Conservation (phyloP, 2,113 vertebrate genomes). For the Lagopus leucura region DNA sequence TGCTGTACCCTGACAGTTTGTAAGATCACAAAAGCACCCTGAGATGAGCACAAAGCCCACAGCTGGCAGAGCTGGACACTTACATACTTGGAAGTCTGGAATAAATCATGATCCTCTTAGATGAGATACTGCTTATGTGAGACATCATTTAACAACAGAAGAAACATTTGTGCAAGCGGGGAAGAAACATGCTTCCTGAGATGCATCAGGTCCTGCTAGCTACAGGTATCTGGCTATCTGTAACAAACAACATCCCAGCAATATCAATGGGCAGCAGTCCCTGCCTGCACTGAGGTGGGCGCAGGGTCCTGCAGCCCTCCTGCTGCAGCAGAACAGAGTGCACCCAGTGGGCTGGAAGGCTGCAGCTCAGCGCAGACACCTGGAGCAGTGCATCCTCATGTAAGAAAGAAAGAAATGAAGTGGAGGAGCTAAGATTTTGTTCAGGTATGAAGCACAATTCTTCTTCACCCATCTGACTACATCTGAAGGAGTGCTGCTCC, state of each 20-base stretch:
- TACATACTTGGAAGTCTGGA: neutral
- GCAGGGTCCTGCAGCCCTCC: neutral
- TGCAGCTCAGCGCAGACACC: neutral
- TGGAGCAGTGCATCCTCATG: neutral
- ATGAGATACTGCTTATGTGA: neutral
- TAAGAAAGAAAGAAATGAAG: neutral
- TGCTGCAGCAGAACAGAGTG: neutral
- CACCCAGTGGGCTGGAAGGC: neutral
- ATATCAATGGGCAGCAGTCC: neutral
- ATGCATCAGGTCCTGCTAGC: neutral
- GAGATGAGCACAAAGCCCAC: neutral
- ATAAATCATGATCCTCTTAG: neutral
- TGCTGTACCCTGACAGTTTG: neutral
- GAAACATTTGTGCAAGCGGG: neutral
- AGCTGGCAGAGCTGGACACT: neutral
- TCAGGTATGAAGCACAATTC: neutral
- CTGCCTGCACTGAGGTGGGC: accelerated
- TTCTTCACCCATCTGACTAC: neutral
- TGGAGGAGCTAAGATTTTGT: neutral
- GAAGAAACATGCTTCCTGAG: neutral
- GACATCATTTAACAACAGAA: neutral
- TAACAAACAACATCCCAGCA: neutral
- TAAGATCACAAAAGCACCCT: neutral
- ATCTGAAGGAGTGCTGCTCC: neutral
- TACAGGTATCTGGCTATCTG: neutral